Percentiles rank a stretch among this genome's conserved stretches.
These are phyloP conservation scores for Diaperis boleti DNA, from an alignment of 2,888 invertebrate genomes.

Conservation along the genomic window DNA sequence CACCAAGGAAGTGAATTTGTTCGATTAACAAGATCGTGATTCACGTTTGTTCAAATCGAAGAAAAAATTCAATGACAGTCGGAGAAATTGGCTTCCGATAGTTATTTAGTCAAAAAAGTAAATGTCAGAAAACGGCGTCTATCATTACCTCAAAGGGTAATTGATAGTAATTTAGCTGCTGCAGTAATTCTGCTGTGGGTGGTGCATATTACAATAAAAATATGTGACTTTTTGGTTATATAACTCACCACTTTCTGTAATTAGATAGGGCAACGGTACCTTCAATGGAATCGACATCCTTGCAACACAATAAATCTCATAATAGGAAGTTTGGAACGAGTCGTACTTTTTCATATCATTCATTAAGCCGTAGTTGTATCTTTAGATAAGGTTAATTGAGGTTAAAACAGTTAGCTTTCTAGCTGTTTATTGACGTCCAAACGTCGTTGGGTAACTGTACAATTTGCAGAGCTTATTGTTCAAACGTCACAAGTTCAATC, in stretches of 20 bases:
- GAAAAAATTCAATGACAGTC: neutral
- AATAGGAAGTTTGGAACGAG: constrained; percentile 11
- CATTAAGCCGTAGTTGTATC: constrained; percentile 23
- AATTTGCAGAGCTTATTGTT: constrained; percentile 32
- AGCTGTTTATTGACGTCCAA: constrained; percentile 29
- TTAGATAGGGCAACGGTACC: constrained; percentile 32
- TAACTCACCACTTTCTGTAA: constrained; percentile 35
- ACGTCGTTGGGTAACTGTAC: constrained; percentile 32
- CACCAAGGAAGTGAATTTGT: constrained; percentile 19
- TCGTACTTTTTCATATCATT: constrained; percentile 19
- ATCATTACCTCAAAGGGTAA: constrained; percentile 29
- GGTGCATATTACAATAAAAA: constrained; percentile 17
- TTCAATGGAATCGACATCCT: constrained; percentile 31
- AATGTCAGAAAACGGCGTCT: constrained; percentile 31
- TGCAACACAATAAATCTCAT: constrained; percentile 29
- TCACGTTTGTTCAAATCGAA: constrained; percentile 26
- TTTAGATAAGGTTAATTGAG: constrained; percentile 39
- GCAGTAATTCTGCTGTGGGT: constrained; percentile 26
- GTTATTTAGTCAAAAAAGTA: constrained; percentile 21
- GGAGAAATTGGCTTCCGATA: constrained; percentile 6
- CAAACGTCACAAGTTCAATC: constrained; percentile 26
- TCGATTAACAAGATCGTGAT: constrained; percentile 29
- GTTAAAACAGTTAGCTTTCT: constrained; percentile 41
- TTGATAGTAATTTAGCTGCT: constrained; percentile 28
- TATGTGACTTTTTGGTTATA: constrained; percentile 27